Evolutionary conservation across 1,140 invertebrate genomes (phyloP).

Genomic region (Drosophila setifemur): DNA sequence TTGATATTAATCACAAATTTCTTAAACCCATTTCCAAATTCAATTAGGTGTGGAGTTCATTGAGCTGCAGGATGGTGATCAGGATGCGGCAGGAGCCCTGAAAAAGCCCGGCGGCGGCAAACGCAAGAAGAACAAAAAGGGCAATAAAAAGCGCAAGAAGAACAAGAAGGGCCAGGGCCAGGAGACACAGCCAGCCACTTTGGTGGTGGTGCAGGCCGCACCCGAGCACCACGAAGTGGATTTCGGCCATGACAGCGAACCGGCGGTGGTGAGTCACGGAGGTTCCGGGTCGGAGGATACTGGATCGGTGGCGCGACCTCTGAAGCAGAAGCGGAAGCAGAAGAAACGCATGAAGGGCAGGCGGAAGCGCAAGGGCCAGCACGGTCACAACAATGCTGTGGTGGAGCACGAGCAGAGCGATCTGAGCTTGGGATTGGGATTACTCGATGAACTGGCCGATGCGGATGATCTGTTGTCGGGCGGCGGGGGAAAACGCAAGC

Average conservation of each 20-base stretch:
- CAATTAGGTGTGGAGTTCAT: constrained; percentile 58
- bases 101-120: constrained; percentile 63
- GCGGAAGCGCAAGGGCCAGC: constrained; percentile 66
- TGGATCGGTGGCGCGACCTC: constrained; percentile 23
- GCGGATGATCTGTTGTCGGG: constrained; percentile 40
- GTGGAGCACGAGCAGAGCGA: constrained; percentile 64
- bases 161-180: constrained; percentile 54
- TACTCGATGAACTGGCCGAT: constrained; percentile 69
- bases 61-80: constrained; percentile 60
- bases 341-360: constrained; percentile 64
- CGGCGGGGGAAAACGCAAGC: constrained; percentile 69
- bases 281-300: constrained; percentile 13
- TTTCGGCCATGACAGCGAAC: constrained; percentile 31
- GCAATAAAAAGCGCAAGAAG: constrained; percentile 43
- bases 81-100: constrained; percentile 25
- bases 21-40: no score
- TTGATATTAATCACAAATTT: no score
- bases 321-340: constrained; percentile 47
- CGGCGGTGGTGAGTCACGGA: constrained; percentile 34
- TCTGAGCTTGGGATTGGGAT: constrained; percentile 52
- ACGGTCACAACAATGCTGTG: constrained; percentile 6
- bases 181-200: constrained; percentile 51
- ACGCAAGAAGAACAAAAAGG: constrained; percentile 63
- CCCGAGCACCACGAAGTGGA: constrained; percentile 65
- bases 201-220: constrained; percentile 68